phyloP scores from a whole-genome alignment of 1,140 invertebrate genomes.

The Pseudachorutes palmiensis region DNA sequence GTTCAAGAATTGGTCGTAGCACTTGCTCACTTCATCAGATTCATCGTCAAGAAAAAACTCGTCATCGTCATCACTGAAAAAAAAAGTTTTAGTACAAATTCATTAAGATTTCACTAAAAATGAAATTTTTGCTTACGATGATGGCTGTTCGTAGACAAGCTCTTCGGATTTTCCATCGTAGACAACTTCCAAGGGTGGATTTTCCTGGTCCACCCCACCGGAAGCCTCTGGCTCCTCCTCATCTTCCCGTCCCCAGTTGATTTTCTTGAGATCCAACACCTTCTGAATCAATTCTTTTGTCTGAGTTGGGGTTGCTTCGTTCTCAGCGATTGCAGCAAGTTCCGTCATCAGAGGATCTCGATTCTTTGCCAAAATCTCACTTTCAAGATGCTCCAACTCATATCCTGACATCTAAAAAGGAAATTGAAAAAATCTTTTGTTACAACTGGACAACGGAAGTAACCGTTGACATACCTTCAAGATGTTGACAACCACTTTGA shows the following conservation, averaged over 20 bases:
- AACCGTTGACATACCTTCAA: not conserved
- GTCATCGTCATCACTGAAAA: not conserved
- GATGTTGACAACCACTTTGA: not conserved
- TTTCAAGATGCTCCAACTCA: not conserved
- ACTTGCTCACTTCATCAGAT: not conserved
- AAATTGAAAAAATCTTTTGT: not conserved
- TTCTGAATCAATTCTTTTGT: not conserved
- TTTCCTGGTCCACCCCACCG: not conserved
- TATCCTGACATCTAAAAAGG: not conserved
- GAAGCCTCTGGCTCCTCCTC: not conserved
- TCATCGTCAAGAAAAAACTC: not conserved
- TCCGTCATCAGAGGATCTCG: not conserved
- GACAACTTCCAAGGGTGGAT: not conserved
- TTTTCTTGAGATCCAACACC: not conserved
- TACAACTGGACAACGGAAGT: not conserved
- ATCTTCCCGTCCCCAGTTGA: not conserved
- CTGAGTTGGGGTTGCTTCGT: not conserved
- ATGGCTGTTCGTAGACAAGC: not conserved
- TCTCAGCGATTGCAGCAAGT: not conserved
- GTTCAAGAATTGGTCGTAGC: conserved; percentile 2
- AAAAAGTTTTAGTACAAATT: not conserved
- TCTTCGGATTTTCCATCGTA: not conserved
- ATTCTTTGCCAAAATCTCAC: not conserved
- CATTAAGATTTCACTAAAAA: not conserved
- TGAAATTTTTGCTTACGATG: not conserved